phyloP scores from a whole-genome alignment of 1,140 invertebrate species.

The Callitettix versicolor region DNA sequence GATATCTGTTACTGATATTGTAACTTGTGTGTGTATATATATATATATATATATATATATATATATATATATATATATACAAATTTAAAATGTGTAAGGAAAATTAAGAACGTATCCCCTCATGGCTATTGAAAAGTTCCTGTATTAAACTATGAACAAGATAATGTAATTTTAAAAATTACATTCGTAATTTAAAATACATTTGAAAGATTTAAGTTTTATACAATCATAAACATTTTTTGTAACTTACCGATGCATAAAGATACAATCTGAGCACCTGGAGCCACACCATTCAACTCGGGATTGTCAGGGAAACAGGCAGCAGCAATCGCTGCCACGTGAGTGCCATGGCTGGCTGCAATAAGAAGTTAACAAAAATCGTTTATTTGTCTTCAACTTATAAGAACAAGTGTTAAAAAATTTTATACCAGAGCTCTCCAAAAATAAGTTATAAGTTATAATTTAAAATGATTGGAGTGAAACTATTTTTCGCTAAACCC shows the following conservation, averaged over 20 bases:
- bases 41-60: no score
- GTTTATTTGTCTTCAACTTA: neutral
- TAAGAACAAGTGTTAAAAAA: neutral
- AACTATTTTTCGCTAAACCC: neutral
- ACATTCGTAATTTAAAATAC: no score
- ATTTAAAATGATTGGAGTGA: neutral
- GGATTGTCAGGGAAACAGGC: constrained; percentile 83
- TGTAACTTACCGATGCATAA: constrained; percentile 63
- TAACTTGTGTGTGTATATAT: no score
- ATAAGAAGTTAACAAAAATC: no score
- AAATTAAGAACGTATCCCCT: no score
- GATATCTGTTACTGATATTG: no score
- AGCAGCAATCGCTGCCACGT: constrained; percentile 91
- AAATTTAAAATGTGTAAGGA: no score
- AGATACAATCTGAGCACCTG: constrained; percentile 91
- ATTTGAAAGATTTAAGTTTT: no score
- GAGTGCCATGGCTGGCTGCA: constrained; percentile 88
- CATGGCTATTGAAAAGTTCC: no score
- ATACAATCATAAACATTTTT: neutral
- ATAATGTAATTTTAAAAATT: no score
- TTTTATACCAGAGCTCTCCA: neutral
- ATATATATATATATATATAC: no score
- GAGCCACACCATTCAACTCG: constrained; percentile 88
- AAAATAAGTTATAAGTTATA: neutral
- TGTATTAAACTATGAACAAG: no score